A percentile compares a stretch with the other conserved stretches of the same genome.
These are phyloP conservation scores for Euleptes europaea DNA, from an alignment of 2,113 vertebrate species.

Conservation along the genomic window DNA sequence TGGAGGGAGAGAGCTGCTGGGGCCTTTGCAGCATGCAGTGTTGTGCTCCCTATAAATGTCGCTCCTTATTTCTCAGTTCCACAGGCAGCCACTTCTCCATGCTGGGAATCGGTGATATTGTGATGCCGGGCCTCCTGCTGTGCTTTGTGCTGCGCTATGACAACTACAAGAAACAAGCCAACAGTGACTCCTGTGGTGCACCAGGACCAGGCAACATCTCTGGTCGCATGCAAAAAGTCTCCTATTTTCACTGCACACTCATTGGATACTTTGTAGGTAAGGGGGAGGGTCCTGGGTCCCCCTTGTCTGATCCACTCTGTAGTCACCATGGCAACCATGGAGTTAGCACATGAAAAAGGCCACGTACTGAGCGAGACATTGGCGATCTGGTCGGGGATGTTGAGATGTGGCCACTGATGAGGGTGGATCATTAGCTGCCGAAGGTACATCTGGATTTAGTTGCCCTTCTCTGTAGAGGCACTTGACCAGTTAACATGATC, in stretches of 20 bases:
- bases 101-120: conserved; percentile 98
- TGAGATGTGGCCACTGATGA: no score
- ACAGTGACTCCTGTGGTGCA: conserved; percentile 79
- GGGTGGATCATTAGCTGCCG: no score
- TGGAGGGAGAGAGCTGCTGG: neutral
- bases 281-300: conserved; percentile 37
- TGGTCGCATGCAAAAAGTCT: conserved; percentile 97
- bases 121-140: conserved; percentile 98
- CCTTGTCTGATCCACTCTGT: no score
- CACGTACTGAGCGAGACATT: no score
- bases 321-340: no score
- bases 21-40: no score
- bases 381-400: no score
- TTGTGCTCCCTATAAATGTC: neutral
- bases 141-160: conserved; percentile 98
- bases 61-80: conserved; percentile 76
- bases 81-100: conserved; percentile 99
- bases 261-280: conserved; percentile 99
- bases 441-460: no score
- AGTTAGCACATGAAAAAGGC: no score
- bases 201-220: conserved; percentile 86
- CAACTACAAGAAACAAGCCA: conserved; percentile 98
- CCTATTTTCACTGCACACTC: conserved; percentile 99
- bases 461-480: no score
- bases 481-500: no score